Evolutionary conservation across 2,797 vertebrate genomes (phyloP), one percentile per base, ranked within the genome.

Genomic region (Pterois miles): DNA sequence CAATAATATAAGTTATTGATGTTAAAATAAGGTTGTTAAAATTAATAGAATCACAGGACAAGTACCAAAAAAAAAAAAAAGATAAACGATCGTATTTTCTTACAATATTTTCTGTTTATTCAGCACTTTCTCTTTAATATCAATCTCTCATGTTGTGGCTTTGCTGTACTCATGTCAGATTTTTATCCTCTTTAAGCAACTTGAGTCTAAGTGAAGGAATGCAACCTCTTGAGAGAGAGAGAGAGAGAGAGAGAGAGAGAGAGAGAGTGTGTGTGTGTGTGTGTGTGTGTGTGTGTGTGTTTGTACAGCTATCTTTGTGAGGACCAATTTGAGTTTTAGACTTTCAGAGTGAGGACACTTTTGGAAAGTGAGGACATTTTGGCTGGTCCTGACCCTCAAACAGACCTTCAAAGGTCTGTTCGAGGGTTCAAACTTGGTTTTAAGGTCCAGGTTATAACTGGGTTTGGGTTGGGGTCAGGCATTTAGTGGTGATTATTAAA

Each of bases 141-240:
- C 12, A 38, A n/a, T 67, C 11, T 54, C 13, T 76, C 14, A 31
- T 53, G 38, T 22, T 72, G 38, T 59, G 53, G 60, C 38, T 84
- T 59, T 70, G 38, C 56, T 81, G 57, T 40, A 18, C 70, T 78
- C 66, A 54, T 46, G 56, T 71, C 67, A 60, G 54, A 12, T 50
- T 48, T 76, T 65, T 71, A 76, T 79, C 57, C 71, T 74, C 65
- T 20, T 62, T 4, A 76, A 85, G 76, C 50, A 85, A 63, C 74
- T 82, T 50, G 34, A 85, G n/a, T 65, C 82, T 8, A 43, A 53
- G 50, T 75, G 70, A 87, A 86, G 80, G 83, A 89, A 86, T 87
- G 86, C 76, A 85, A 81, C 71, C 80, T 83, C 74, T 82, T 60
- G 71, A 86, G 82, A 71, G 53, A 9, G 63, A 54, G 74, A 59